Conservation (phyloP, 2,113 vertebrate species). For the Clarias magur region DNA sequence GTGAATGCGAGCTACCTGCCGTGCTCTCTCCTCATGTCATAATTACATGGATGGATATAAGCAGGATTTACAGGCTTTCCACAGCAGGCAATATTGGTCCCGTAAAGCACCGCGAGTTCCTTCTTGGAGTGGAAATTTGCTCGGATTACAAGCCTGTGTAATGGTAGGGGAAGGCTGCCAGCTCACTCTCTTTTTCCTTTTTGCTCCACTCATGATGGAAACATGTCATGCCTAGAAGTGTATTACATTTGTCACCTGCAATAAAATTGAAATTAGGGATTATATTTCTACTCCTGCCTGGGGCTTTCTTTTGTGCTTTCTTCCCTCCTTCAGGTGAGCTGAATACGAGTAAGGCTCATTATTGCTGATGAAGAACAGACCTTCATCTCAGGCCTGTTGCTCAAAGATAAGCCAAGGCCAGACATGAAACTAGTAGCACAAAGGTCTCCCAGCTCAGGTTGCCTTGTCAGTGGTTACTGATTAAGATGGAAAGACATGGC, state of each 20-base stretch:
- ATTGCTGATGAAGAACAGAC: conserved; percentile 16
- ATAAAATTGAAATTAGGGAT: background rate
- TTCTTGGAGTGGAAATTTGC: conserved; percentile 30
- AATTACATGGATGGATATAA: conserved; percentile 41
- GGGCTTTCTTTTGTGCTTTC: background rate
- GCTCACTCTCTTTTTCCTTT: conserved; percentile 19
- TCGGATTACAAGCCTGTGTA: conserved; percentile 37
- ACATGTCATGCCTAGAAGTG: conserved; percentile 12
- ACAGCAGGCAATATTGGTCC: conserved; percentile 33
- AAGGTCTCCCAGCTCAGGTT: conserved; percentile 30
- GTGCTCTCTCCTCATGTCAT: conserved; percentile 33
- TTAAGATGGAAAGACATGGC: conserved; percentile 21
- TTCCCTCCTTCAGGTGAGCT: background rate
- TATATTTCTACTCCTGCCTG: background rate
- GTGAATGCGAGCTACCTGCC: background rate
- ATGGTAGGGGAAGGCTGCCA: conserved; percentile 23
- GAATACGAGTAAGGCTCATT: background rate
- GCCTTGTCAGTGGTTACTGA: conserved; percentile 8
- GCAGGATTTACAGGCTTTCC: conserved; percentile 49
- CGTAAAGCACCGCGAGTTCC: background rate
- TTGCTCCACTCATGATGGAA: conserved; percentile 2
- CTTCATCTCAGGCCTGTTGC: background rate
- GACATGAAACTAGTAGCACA: conserved; percentile 1
- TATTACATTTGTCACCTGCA: background rate
- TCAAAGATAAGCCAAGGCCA: conserved; percentile 21